Conservation (phyloP, 2,113 vertebrate species). For the Phoenicopterus ruber region DNA sequence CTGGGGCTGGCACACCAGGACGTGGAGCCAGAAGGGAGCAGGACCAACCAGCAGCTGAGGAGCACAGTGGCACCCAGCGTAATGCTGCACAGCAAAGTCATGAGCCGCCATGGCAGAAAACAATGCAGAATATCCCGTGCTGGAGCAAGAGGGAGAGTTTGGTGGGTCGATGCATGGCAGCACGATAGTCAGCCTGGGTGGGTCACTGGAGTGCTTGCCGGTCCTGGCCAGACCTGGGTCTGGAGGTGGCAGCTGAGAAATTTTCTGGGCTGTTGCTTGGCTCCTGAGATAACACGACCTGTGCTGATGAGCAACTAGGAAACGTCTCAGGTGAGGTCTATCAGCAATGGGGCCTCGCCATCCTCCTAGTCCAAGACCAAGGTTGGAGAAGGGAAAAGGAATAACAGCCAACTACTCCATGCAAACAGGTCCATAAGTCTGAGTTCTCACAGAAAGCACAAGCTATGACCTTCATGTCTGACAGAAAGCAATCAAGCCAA, state of each 20-base stretch:
- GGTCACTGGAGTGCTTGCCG: fast-evolving
- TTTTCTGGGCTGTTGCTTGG: background rate
- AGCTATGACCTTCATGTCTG: background rate
- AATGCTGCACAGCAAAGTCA: background rate
- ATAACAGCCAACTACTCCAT: background rate
- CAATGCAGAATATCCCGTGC: background rate
- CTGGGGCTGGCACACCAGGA: background rate
- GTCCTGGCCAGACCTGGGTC: background rate
- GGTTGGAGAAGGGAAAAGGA: background rate
- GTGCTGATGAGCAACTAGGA: background rate
- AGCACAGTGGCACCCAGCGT: background rate
- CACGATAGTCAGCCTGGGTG: background rate
- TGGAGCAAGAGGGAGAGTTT: background rate
- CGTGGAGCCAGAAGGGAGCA: fast-evolving
- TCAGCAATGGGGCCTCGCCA: background rate
- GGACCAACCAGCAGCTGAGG: background rate
- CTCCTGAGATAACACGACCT: fast-evolving
- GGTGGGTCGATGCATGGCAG: background rate
- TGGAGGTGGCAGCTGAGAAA: background rate
- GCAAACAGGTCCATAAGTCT: background rate
- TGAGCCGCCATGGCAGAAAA: background rate
- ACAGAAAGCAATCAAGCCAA: constrained; percentile 34
- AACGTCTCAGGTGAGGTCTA: background rate
- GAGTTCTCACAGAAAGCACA: background rate
- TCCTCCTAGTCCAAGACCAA: too few relatives aligned